Conservation (phyloP, 2,113 vertebrate genomes). For the Parotia lawesii region DNA sequence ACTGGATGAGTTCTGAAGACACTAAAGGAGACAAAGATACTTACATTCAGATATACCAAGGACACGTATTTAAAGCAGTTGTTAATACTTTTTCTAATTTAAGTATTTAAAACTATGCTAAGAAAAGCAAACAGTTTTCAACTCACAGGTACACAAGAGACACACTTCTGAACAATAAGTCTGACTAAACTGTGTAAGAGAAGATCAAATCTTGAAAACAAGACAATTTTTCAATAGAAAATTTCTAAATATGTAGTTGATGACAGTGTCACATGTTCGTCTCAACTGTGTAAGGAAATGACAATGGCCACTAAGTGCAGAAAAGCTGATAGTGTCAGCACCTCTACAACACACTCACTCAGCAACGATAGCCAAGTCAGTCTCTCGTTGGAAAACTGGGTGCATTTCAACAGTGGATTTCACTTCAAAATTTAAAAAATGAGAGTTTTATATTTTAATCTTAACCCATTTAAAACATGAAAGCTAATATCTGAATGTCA, state of each 20-base stretch:
- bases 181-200: background rate
- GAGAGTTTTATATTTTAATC: background rate
- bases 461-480: background rate
- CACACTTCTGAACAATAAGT: background rate
- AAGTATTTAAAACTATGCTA: background rate
- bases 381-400: background rate
- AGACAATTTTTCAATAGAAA: background rate
- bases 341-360: background rate
- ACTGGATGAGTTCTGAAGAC: slow-evolving; percentile 96
- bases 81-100: background rate
- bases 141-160: background rate
- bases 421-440: background rate
- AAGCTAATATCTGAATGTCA: background rate
- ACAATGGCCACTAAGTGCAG: background rate
- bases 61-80: background rate
- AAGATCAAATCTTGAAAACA: background rate
- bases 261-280: background rate
- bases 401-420: background rate
- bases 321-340: background rate
- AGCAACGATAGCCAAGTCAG: background rate
- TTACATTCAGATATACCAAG: background rate
- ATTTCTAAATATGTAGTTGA: background rate
- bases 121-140: background rate
- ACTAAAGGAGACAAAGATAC: slow-evolving; percentile 65
- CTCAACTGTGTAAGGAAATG: background rate